Conservation (phyloP, 2,888 invertebrate species). For the Pimpla rufipes region DNA sequence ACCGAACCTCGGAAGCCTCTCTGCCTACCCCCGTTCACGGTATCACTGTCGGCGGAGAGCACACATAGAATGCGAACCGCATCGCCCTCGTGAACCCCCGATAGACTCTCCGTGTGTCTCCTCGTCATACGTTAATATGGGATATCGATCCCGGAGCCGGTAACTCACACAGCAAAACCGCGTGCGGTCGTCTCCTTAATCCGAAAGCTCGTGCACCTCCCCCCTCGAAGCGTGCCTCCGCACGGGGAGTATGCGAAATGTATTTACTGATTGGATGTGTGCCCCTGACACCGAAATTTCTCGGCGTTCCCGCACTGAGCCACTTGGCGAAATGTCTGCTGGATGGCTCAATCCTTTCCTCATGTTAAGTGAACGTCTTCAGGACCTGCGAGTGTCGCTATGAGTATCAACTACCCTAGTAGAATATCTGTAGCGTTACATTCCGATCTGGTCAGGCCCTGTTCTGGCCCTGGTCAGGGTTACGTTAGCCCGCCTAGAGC, state of each 20-base stretch:
- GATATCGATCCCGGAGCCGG: conserved; percentile 40
- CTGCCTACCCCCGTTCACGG: background rate
- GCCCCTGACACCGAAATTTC: no score
- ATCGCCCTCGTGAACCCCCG: conserved; percentile 13
- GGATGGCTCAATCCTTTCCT: no score
- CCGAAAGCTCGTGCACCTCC: conserved; percentile 23
- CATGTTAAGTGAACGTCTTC: no score
- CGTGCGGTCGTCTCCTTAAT: conserved; percentile 52
- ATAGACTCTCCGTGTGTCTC: conserved; percentile 38
- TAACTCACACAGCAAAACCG: conserved; percentile 16
- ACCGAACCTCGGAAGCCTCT: conserved; percentile 11
- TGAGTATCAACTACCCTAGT: no score
- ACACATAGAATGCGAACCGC: conserved; percentile 25
- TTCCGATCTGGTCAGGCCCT: no score
- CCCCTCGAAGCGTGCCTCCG: background rate
- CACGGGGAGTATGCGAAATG: background rate
- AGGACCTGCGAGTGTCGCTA: no score
- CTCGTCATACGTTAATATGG: conserved; percentile 24
- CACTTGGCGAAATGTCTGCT: no score
- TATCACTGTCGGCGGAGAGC: conserved; percentile 23
- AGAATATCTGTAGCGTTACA: no score
- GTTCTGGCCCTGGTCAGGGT: no score
- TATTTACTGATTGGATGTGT: no score
- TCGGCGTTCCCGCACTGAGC: no score
- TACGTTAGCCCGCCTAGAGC: no score